Conservation (phyloP, 2,797 vertebrate species). For the Aldrovandia affinis region DNA sequence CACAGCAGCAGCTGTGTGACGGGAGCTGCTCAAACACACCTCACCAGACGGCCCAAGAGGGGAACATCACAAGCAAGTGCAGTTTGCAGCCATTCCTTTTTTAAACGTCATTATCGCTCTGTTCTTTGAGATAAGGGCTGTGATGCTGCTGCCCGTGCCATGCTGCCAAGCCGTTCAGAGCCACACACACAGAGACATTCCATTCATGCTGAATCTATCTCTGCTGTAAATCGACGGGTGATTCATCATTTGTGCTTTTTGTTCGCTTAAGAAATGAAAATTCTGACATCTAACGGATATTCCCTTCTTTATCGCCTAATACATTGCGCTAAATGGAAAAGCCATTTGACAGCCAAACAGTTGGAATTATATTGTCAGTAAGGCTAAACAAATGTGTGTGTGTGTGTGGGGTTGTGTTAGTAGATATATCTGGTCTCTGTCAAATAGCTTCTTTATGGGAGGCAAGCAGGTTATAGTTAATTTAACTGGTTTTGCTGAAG, state of each 20-base stretch:
- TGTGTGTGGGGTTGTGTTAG: no score
- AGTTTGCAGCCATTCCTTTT: no score
- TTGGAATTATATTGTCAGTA: background rate
- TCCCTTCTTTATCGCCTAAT: background rate
- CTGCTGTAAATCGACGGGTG: background rate
- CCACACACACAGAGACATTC: no score
- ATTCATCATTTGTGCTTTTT: background rate
- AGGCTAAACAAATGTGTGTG: background rate
- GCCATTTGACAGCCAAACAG: background rate
- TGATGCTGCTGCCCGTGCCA: background rate
- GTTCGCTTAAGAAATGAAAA: background rate
- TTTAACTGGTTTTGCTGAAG: background rate
- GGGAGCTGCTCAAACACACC: no score
- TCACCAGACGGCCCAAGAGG: no score
- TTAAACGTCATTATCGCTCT: no score
- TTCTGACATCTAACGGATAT: background rate
- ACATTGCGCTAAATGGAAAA: background rate
- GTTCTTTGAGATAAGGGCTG: no score
- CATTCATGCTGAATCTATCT: background rate
- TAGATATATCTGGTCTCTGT: background rate
- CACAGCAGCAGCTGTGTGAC: no score
- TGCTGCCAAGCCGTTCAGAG: no score
- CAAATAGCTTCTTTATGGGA: background rate
- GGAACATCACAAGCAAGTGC: no score
- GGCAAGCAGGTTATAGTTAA: background rate